A percentile compares a stretch with the other conserved stretches of the same genome.
These are phyloP conservation scores for Cecidostiba fungosa DNA, from an alignment of 2,888 invertebrate genomes.

Conservation along the genomic window DNA sequence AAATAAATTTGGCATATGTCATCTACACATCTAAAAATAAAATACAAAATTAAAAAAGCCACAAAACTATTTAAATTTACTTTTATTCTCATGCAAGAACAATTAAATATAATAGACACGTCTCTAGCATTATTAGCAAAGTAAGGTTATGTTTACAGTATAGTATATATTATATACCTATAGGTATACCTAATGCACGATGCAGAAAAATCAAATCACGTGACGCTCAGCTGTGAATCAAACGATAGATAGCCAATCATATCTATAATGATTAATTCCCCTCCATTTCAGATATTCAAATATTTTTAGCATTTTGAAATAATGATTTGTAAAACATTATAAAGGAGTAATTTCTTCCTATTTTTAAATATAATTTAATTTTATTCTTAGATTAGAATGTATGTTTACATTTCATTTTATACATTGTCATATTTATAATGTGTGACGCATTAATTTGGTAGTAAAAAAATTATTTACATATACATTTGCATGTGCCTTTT, in stretches of 20 bases:
- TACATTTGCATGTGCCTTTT: neutral
- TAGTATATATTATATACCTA: too few species aligned
- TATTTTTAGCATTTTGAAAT: too few species aligned
- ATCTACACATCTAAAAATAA: neutral
- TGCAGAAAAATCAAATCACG: neutral
- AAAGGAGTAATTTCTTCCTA: too few species aligned
- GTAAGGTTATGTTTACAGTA: neutral
- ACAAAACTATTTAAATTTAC: neutral
- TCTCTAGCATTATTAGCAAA: neutral
- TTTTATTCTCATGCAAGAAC: neutral
- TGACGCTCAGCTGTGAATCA: neutral
- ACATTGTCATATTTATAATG: neutral
- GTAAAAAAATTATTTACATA: constrained; percentile 7
- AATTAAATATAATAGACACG: neutral
- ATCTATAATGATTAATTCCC: neutral
- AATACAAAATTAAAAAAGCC: neutral
- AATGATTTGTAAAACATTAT: neutral
- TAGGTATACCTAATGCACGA: too few species aligned
- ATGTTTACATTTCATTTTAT: neutral
- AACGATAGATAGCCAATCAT: neutral
- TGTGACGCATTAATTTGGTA: neutral
- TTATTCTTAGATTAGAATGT: neutral
- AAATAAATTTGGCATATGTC: neutral
- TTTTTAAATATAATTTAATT: neutral
- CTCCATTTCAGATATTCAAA: neutral